Evolutionary conservation across 2,113 vertebrate genomes (phyloP).

Genomic region (Amphiprion ocellaris): DNA sequence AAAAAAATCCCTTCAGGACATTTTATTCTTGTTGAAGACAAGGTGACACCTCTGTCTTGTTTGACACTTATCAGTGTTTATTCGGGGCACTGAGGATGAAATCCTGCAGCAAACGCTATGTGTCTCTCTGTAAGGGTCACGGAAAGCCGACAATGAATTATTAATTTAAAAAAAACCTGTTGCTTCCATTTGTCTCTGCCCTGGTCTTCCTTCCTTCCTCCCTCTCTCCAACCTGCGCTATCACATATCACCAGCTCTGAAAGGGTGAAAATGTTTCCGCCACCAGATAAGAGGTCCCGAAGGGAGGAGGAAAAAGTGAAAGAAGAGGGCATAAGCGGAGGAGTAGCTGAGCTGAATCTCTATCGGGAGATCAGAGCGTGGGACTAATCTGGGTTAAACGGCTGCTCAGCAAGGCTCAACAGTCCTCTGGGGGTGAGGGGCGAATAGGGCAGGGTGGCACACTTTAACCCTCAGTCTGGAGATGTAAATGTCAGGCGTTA

Average conservation of each 20-base stretch:
- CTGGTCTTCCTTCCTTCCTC: background rate
- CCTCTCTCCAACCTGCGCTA: slow-evolving; percentile 13
- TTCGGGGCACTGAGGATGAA: background rate
- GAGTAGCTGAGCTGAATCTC: slow-evolving; percentile 75
- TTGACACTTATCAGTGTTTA: slow-evolving; percentile 33
- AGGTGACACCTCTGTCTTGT: slow-evolving; percentile 21
- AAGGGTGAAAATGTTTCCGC: slow-evolving; percentile 53
- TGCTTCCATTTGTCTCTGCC: slow-evolving; percentile 40
- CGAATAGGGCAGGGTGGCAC: slow-evolving; percentile 20
- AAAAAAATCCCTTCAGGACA: background rate
- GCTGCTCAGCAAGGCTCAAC: slow-evolving; percentile 57
- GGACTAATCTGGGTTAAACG: slow-evolving; percentile 77
- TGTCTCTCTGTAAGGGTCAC: slow-evolving; percentile 32
- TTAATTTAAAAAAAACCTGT: slow-evolving; percentile 50
- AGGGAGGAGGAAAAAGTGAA: slow-evolving; percentile 35
- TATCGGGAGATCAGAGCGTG: slow-evolving; percentile 69
- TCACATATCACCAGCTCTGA: slow-evolving; percentile 46
- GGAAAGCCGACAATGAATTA: slow-evolving; percentile 59
- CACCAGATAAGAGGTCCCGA: slow-evolving; percentile 61
- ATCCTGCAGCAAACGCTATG: slow-evolving; percentile 6
- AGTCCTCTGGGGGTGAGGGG: slow-evolving; percentile 27
- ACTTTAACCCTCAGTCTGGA: slow-evolving; percentile 33
- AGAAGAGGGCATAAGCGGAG: slow-evolving; percentile 55
- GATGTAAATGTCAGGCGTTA: slow-evolving; percentile 2
- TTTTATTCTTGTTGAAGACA: slow-evolving; percentile 15